Evolutionary conservation across 2,113 vertebrate species (phyloP), one percentile per base, ranked within the genome.

Genomic region (Euleptes europaea): DNA sequence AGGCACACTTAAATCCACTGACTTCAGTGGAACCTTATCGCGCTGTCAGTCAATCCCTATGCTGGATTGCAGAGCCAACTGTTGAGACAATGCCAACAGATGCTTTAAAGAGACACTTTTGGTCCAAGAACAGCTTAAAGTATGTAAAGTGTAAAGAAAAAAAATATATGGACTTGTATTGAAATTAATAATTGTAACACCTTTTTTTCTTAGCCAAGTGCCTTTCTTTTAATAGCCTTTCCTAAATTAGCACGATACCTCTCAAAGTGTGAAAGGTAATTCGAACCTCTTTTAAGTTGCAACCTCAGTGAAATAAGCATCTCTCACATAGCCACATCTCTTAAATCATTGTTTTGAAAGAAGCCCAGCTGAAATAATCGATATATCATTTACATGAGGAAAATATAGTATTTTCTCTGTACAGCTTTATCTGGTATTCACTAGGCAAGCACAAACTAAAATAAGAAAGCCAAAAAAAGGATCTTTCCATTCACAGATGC

Each of bases 211-310:
- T 88, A 69, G 81, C 54, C 19, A 42, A 71, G 80, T 75, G 47
- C 84, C 81, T 88, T 89, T 60, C 6, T 90, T 81, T 84, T 70
- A 76, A 82, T 83, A 92, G 86, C 40, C 82, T 89, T 69, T 19
- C 51, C n/a, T 38, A 85, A 73, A 85, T 63, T 65, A 85, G 54
- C 51, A 35, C 21, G 79, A 49, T 73, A 35, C 23, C 33, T 54
- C n/a, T 47, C 35, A 4, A 85, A 47, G 54, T 73, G n/a, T 38
- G 31, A 79, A 85, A 79, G 14, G 67, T 72, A 73, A 79, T 49
- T 49, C 31, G 47, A 73, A 38, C 51, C 33, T 42, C 66, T 85
- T 31, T 70, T 71, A 85, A 85, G 42, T 28, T 65, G 69, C 77
- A 80, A 13, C 54, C 40, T 79, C 67, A 72, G 51, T 44, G 67